Base-by-base conservation (phyloP, 92 coral and sea anemone genomes). In the Phenganax stokvisi region DNA sequence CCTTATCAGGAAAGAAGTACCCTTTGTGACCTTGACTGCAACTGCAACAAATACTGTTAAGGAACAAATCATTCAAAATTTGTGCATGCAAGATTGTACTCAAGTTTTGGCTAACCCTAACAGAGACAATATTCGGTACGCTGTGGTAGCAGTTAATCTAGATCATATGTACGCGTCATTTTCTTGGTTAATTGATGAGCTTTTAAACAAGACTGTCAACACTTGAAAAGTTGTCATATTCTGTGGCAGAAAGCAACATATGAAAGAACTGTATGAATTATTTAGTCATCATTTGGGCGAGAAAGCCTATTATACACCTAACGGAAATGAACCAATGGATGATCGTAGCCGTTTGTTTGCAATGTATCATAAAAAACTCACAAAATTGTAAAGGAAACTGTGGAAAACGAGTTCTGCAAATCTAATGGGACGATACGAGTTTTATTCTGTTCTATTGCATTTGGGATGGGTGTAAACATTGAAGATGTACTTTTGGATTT, bases 401-500 rank as follows among this genome's bases (percentile, higher is more conserved):
- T 86, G 1, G 91, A 89, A 55, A 79, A 52, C 7, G 85, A 86
- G 31, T 78, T 86, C 70, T 86, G 91, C 55, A 86, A 89, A 75
- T 51, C 69, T 70, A 70, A 79, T 87, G 89, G 92, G 0, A 65
- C 56, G 56, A 87, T 86, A 3, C 68, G 88, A 12, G 85, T 89
- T 16, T 6, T 86, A 0, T 78, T 89, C n/a, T 86, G 89, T 30
- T 25, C 91, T 0, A 83, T 89, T 12, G 91, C 91, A 0, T 88
- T 89, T 89, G 91, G 89, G 0, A 89, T 89, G 91, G 89, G 89
- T 0, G 79, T 89, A 1, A 72, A 85, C 30, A 85, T 85, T 9
- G 87, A 62, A 56, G 63, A 56, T 29, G 73, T 29, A 5, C 59
- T 77, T 52, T 13, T 86, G 3, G 85, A 6, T 3, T 4, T 88